These are phyloP conservation scores for Temnothorax rugatulus DNA, from an alignment of 2,888 invertebrate genomes.

Conservation along the genomic window DNA sequence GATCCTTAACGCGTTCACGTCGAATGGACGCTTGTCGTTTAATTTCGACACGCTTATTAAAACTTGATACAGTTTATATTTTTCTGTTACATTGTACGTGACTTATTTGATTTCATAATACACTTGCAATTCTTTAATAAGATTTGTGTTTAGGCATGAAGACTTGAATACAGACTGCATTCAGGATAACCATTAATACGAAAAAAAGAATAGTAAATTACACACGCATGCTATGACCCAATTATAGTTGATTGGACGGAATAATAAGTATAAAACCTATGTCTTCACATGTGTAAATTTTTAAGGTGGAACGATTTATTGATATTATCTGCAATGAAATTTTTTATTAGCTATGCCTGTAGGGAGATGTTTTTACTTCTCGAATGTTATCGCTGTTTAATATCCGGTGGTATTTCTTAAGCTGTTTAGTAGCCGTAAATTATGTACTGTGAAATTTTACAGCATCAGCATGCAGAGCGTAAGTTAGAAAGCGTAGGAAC, in stretches of 20 bases:
- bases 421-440: slow-evolving; percentile 39
- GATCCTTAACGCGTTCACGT: slow-evolving; percentile 14
- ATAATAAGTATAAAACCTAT: not conserved
- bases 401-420: slow-evolving; percentile 23
- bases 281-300: not conserved
- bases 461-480: slow-evolving; percentile 27
- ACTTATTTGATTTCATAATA: slow-evolving; percentile 6
- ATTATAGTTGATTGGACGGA: slow-evolving; percentile 27
- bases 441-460: slow-evolving; percentile 50
- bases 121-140: slow-evolving; percentile 1
- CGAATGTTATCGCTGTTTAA: slow-evolving; percentile 30
- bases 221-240: not conserved
- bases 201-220: slow-evolving; percentile 15
- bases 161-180: not conserved
- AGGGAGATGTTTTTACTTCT: not conserved
- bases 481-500: slow-evolving; percentile 55
- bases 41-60: not conserved
- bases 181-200: not conserved
- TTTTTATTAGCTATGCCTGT: not conserved
- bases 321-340: not conserved
- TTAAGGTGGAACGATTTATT: not conserved
- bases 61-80: slow-evolving; percentile 1
- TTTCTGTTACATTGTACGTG: not conserved
- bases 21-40: not conserved
- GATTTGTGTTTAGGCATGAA: slow-evolving; percentile 14